These are phyloP conservation scores for Watsonalla binaria DNA, from an alignment of 2,888 invertebrate species.

Conservation along the genomic window DNA sequence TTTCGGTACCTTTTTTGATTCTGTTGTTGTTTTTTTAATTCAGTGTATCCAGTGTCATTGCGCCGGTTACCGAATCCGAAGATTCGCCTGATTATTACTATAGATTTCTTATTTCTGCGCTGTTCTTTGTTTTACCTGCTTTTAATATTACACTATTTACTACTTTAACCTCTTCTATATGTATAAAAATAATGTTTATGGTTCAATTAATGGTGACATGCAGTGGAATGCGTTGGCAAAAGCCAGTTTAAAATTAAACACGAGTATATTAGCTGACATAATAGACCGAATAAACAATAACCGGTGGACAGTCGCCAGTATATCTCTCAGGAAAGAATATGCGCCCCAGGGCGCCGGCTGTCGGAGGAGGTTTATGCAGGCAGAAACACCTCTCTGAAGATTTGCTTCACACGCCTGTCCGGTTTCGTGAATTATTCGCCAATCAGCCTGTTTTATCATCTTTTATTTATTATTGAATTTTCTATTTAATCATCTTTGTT, in stretches of 20 bases:
- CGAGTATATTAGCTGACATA: not conserved
- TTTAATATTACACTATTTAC: too few species aligned
- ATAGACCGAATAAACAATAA: conserved; percentile 2
- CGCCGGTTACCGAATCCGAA: too few species aligned
- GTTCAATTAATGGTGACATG: too few species aligned
- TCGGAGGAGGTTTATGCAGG: conserved; percentile 49
- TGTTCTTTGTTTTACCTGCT: too few species aligned
- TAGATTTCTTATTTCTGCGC: too few species aligned
- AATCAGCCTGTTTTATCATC: conserved; percentile 39
- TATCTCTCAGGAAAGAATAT: conserved; percentile 35
- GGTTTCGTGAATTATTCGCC: conserved; percentile 46
- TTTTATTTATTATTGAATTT: conserved; percentile 34
- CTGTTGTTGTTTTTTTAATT: not conserved
- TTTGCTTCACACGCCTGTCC: conserved; percentile 47
- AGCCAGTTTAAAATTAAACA: not conserved
- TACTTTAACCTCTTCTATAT: too few species aligned
- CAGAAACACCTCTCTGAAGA: conserved; percentile 39
- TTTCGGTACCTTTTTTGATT: too few species aligned
- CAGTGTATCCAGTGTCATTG: not conserved
- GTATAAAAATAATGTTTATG: too few species aligned
- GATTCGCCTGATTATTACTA: too few species aligned
- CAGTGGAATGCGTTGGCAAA: too few species aligned
- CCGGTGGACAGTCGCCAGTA: conserved; percentile 31
- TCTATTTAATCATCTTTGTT: conserved; percentile 20
- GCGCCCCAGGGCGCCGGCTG: conserved; percentile 56